A percentile compares a stretch with the other conserved stretches of the same genome.
These are phyloP conservation scores for Gymnocheta viridis DNA, from an alignment of 2,888 invertebrate genomes.

Conservation along the genomic window DNA sequence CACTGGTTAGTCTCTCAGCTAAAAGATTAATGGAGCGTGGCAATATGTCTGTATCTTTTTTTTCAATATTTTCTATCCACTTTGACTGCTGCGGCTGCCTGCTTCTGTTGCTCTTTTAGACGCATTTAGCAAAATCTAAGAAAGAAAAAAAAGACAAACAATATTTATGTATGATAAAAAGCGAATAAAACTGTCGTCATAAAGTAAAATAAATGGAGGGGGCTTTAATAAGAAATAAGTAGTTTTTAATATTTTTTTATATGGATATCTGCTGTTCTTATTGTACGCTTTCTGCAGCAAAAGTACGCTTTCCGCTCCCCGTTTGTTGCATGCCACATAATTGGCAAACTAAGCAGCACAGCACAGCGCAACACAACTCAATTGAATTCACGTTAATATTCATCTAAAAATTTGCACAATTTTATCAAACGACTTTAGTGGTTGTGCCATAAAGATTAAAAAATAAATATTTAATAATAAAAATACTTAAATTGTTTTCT, in stretches of 20 bases:
- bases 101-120: constrained; percentile 32
- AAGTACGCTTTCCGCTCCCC: neutral
- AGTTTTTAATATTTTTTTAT: constrained; percentile 64
- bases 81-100: neutral
- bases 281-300: constrained; percentile 3
- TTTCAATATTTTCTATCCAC: constrained; percentile 19
- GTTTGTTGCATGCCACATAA: constrained; percentile 18
- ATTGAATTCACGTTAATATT: constrained; percentile 54
- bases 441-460: constrained; percentile 31
- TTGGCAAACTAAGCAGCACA: constrained; percentile 34
- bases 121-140: constrained; percentile 37
- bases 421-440: constrained; percentile 46
- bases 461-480: constrained; percentile 48
- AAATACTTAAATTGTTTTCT: neutral
- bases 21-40: constrained; percentile 67
- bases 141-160: neutral
- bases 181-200: constrained; percentile 62
- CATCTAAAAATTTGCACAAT: constrained; percentile 45
- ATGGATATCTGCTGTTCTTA: neutral
- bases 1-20: constrained; percentile 53
- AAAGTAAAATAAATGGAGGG: constrained; percentile 59
- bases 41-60: constrained; percentile 58
- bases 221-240: constrained; percentile 60
- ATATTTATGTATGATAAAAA: constrained; percentile 44
- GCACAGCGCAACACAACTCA: constrained; percentile 32